Evolutionary conservation across 2,888 invertebrate genomes (phyloP).

Genomic region (Drosophila percnosoma): DNA sequence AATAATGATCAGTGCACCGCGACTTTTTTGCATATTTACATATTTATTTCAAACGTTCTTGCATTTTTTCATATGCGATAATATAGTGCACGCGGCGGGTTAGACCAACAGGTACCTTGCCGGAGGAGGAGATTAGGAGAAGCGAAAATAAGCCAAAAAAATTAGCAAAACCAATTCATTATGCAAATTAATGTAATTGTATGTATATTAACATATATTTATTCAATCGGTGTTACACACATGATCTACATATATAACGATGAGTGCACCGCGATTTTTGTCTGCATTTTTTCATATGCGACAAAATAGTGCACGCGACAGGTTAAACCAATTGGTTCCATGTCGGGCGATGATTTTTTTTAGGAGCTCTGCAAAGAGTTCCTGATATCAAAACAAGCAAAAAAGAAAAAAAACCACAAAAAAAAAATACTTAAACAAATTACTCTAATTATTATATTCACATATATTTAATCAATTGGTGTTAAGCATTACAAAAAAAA

Average conservation of each 20-base stretch:
- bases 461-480: conserved; percentile 63
- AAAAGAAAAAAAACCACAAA: neutral
- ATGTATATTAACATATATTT: conserved; percentile 29
- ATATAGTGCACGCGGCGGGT: conserved; percentile 31
- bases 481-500: conserved; percentile 56
- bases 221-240: conserved; percentile 59
- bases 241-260: neutral
- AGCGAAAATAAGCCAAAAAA: neutral
- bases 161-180: conserved; percentile 23
- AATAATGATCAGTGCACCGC: conserved; percentile 24
- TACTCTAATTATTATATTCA: conserved; percentile 29
- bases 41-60: neutral
- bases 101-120: conserved; percentile 24
- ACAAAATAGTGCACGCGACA: neutral
- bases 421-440: conserved; percentile 22
- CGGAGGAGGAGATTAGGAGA: conserved; percentile 4
- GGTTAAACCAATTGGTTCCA: neutral
- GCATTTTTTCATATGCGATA: conserved; percentile 32
- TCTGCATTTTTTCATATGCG: neutral
- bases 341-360: neutral
- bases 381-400: neutral
- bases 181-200: conserved; percentile 36
- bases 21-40: conserved; percentile 18
- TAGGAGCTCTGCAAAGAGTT: neutral
- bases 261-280: neutral